Evolutionary conservation across 1,140 invertebrate species (phyloP).

Genomic region (Homarus americanus): DNA sequence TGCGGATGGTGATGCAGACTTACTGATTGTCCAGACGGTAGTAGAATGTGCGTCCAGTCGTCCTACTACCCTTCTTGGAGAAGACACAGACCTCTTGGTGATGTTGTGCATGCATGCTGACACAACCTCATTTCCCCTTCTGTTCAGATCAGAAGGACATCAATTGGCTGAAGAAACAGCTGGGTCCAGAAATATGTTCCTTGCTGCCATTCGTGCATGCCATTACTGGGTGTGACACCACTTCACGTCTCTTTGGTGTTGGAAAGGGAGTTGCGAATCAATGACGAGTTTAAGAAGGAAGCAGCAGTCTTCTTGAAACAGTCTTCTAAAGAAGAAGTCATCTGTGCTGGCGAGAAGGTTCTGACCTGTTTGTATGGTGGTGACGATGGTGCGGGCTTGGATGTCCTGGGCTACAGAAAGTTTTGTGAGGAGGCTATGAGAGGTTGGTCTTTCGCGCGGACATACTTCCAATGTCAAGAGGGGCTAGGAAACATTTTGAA

Average conservation of each 20-base stretch:
- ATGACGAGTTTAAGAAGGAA: not conserved
- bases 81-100: slow-evolving; percentile 14
- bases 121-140: not conserved
- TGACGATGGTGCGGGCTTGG: not conserved
- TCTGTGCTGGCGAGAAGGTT: not conserved
- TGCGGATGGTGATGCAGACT: not conserved
- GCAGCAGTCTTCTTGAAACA: not conserved
- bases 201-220: slow-evolving; percentile 27
- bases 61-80: not conserved
- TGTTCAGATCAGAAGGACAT: slow-evolving; percentile 16
- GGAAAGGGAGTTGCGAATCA: not conserved
- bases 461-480: too few species aligned
- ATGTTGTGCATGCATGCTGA: not conserved
- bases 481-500: not conserved
- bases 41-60: too few species aligned
- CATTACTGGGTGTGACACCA: slow-evolving; percentile 28
- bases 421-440: not conserved
- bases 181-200: slow-evolving; percentile 16
- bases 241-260: slow-evolving; percentile 6
- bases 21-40: not conserved
- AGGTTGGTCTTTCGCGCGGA: not conserved
- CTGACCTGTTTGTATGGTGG: not conserved
- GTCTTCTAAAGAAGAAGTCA: not conserved
- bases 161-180: not conserved
- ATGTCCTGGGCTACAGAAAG: not conserved